These are phyloP conservation scores for Scaptomyza parva DNA, from an alignment of 2,888 invertebrate species.

Conservation along the genomic window DNA sequence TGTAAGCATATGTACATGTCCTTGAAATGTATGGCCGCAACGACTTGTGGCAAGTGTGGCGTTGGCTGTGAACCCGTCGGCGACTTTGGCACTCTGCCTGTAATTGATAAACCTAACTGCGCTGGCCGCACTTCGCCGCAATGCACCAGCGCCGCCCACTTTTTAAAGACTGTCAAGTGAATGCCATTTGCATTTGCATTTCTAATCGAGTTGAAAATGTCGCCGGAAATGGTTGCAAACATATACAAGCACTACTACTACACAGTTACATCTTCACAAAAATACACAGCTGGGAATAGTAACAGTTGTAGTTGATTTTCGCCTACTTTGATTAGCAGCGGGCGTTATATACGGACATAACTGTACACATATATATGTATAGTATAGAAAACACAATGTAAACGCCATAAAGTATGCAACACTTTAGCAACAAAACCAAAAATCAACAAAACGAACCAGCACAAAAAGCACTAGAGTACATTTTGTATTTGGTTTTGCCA, in stretches of 20 bases:
- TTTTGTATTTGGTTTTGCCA: constrained; percentile 9
- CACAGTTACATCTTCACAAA: constrained; percentile 4
- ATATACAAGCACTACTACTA: constrained; percentile 35
- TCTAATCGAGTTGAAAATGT: constrained; percentile 62
- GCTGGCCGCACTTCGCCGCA: background rate
- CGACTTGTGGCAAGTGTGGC: constrained; percentile 59
- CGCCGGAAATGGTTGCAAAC: constrained; percentile 61
- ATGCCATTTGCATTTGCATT: constrained; percentile 77
- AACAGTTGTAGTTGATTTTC: constrained; percentile 16
- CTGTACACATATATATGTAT: too few relatives aligned
- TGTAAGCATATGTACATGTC: constrained; percentile 52
- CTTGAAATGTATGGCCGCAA: constrained; percentile 56
- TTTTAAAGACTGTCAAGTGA: constrained; percentile 42
- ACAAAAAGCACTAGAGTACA: constrained; percentile 10
- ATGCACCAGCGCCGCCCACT: background rate
- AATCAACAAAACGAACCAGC: constrained; percentile 18
- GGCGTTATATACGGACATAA: constrained; percentile 46
- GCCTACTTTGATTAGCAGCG: constrained; percentile 44
- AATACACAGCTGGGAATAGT: background rate
- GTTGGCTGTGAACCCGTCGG: constrained; percentile 59
- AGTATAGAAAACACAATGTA: constrained; percentile 16
- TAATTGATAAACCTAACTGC: constrained; percentile 52
- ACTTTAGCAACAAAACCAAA: constrained; percentile 44
- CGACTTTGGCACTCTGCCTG: constrained; percentile 51
- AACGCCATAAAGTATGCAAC: constrained; percentile 64